A percentile compares a stretch with the other conserved stretches of the same genome.
Evolutionary conservation across 2,888 invertebrate species (phyloP).

Genomic region (Ypsolopha scabrella): DNA sequence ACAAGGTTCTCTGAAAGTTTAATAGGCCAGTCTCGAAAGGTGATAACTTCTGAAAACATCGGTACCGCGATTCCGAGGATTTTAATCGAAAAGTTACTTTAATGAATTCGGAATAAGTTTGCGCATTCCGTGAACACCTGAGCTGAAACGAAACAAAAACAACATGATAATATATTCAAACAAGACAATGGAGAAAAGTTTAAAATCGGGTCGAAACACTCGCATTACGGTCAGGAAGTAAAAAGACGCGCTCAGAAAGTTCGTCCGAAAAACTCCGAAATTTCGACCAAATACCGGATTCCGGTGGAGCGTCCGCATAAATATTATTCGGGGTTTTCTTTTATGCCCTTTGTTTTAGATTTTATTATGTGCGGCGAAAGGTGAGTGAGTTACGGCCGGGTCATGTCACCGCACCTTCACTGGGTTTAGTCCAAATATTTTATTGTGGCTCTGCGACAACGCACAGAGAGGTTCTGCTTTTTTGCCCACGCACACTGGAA

Average conservation of each 20-base stretch:
- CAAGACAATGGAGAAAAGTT: slow-evolving; percentile 44
- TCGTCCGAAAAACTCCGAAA: slow-evolving; percentile 40
- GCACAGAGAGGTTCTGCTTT: not conserved
- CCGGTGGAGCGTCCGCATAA: slow-evolving; percentile 45
- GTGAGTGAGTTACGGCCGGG: not conserved
- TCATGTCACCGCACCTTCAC: not conserved
- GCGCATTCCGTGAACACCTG: too few species aligned
- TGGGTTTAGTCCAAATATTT: not conserved
- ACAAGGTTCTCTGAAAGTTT: too few species aligned
- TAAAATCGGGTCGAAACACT: slow-evolving; percentile 40
- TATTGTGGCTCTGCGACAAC: not conserved
- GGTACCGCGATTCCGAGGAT: too few species aligned
- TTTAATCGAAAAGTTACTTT: too few species aligned
- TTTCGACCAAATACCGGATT: slow-evolving; percentile 36
- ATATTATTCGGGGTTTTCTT: slow-evolving; percentile 58
- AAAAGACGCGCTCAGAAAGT: slow-evolving; percentile 30
- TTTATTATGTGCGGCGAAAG: slow-evolving; percentile 43
- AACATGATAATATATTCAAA: slow-evolving; percentile 30
- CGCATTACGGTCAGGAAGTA: slow-evolving; percentile 54
- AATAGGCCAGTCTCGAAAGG: too few species aligned
- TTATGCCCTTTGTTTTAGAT: slow-evolving; percentile 58
- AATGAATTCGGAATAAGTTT: too few species aligned
- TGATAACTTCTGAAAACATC: too few species aligned
- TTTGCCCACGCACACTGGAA: too few species aligned
- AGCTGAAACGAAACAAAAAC: too few species aligned